Evolutionary conservation across 2,797 vertebrate genomes (phyloP), one percentile per base, ranked within the genome.

Genomic region (Sebastes kiyomatsui): DNA sequence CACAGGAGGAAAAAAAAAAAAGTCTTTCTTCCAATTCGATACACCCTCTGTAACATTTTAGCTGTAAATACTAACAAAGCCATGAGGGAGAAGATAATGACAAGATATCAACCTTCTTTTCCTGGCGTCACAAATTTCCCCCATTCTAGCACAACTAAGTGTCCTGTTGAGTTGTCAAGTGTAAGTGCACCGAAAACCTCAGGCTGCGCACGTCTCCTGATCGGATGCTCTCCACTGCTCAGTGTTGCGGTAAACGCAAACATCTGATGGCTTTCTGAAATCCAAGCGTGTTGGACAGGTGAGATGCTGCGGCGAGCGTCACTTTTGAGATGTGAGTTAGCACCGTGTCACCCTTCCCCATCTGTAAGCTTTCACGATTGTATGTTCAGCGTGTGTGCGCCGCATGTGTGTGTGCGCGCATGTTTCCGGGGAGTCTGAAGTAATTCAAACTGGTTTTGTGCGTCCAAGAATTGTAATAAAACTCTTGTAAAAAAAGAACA

Each of bases 231-330:
- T 94, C 87, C 86, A 75, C 94, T 96, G 95, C 90, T 96, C 95
- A 95, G 94, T 86, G 94, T 95, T 95, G 95, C 96, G 94, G 92
- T 92, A 95, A 95, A 95, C 90, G 92, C 94, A 94, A 94, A 93
- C 95, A 95, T 95, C 95, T 95, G 95, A 96, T 94, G 94, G 93
- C 92, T 92, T 77, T 88, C 90, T 89, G 91, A 94, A 94, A 94
- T 92, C 85, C 90, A 87, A 46, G 88, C 88, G 68, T 84, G 91
- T 95, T 94, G 95, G 95, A 96, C 95, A 96, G 95, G 95, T 96
- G 95, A 96, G 95, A 95, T 91, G 94, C 92, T 92, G 94, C 86
- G 83, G 91, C 77, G 77, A 92, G 93, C 91, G 88, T 94, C 95
- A 93, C 94, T 94, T 94, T 91, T 92, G 90, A 95, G 92, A 95